Percentiles rank a stretch among this genome's conserved stretches.
Conservation (phyloP, 2,113 vertebrate genomes). For the Zapus hudsonius region DNA sequence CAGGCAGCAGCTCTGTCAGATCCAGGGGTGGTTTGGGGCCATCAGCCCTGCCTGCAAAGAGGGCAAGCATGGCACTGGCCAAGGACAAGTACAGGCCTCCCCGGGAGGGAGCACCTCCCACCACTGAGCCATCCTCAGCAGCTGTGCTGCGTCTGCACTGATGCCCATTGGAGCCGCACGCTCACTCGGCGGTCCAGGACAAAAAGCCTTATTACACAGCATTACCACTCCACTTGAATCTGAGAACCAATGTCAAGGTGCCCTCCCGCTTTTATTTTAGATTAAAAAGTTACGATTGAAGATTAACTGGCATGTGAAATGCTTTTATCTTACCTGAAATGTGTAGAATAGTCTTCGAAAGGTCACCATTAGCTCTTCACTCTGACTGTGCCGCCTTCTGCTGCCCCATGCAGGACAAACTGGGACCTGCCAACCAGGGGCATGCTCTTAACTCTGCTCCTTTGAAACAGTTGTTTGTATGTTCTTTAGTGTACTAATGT, state of each 20-base stretch:
- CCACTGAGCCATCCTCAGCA: conserved; percentile 88
- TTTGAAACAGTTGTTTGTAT: background rate
- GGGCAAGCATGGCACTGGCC: background rate
- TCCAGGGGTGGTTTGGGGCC: background rate
- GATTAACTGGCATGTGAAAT: conserved; percentile 72
- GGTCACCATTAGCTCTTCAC: conserved; percentile 84
- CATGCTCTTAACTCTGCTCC: background rate
- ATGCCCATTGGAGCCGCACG: conserved; percentile 80
- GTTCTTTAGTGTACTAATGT: conserved; percentile 66
- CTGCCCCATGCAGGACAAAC: background rate
- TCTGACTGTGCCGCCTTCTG: background rate
- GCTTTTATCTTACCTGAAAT: background rate
- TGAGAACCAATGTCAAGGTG: conserved; percentile 74
- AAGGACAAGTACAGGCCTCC: conserved; percentile 82
- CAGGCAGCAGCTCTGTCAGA: conserved; percentile 62
- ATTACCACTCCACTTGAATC: conserved; percentile 88
- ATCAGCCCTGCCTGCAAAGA: background rate
- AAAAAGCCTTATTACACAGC: conserved; percentile 84
- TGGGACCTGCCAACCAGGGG: background rate
- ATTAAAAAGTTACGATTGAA: conserved; percentile 77
- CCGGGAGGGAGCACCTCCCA: conserved; percentile 80
- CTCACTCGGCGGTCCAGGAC: conserved; percentile 78
- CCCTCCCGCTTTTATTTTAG: conserved; percentile 70
- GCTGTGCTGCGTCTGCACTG: conserved; percentile 89
- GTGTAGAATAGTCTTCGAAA: conserved; percentile 41